Base-by-base conservation (phyloP, 2,888 invertebrate genomes). In the Clitarchus hookeri region DNA sequence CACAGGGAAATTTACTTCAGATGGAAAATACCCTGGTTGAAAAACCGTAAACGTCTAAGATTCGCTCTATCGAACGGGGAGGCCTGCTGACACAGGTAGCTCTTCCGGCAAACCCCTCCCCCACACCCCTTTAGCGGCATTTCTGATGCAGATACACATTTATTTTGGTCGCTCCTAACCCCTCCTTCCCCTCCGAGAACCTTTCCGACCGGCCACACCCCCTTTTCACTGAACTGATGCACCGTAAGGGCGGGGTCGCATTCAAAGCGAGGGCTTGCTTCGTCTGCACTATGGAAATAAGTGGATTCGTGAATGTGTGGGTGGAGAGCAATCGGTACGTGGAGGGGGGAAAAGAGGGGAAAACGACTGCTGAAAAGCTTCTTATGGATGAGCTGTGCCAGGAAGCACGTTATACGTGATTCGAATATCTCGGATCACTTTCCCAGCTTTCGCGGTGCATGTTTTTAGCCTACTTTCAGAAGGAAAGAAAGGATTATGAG, bases 1-100 rank as follows among this genome's bases (percentile, higher is more conserved):
- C 65, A 65, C 65, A 65, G 65, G 65, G 65, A 65, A 65, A 65
- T 65, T 65, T 65, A 65, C 65, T 65, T 65, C 65, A 65, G n/a
- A 65, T n/a, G 65, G 65, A n/a, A 36, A 48, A 48, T 48, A 48
- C 48, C 48, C 48, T 48, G 48, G 48, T 2, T 19, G 65, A 65
- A 65, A 65, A 65, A 65, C 65, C 65, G n/a, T 65, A 65, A 65
- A 65, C 65, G 65, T 65, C 65, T 65, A 19, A 19, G 65, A 23
- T 65, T 65, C 65, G 65, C n/a, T n/a, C 23, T 65, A 65, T 65
- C 65, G 65, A 6, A 19, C 65, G 65, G 65, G 65, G 65, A 48
- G 16, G 36, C 36, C 53, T 65, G 65, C 65, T 65, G 65, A 65
- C 65, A 65, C 65, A 65, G 65, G 65, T 65, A 65, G n/a, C 65